Evolutionary conservation across 2,113 vertebrate species (phyloP).

Genomic region (Lepus americanus): DNA sequence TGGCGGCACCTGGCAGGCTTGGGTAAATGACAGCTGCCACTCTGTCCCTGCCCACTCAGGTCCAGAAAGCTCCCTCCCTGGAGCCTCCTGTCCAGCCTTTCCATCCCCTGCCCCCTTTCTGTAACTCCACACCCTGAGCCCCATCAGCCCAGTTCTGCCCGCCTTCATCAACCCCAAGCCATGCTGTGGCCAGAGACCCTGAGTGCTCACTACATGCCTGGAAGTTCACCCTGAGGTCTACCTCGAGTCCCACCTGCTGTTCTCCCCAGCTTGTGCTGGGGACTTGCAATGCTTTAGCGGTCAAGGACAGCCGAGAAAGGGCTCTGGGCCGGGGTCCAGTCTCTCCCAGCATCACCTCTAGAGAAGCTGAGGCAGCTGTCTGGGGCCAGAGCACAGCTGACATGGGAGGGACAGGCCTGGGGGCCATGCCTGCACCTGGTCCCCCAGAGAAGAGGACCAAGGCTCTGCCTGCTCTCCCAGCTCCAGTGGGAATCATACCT

Average conservation of each 20-base stretch:
- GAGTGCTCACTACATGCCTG: slow-evolving; percentile 89
- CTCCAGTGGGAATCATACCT: slow-evolving; percentile 9
- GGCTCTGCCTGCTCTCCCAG: neutral
- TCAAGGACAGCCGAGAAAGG: neutral
- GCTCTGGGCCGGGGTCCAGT: neutral
- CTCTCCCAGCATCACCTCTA: neutral
- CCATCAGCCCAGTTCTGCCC: neutral
- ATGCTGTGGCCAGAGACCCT: slow-evolving; percentile 77
- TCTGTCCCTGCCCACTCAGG: neutral
- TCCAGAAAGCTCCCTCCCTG: neutral
- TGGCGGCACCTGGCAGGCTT: neutral
- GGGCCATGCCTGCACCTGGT: neutral
- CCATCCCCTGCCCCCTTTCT: no score
- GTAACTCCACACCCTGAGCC: no score
- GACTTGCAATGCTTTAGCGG: neutral
- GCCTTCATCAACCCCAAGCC: neutral
- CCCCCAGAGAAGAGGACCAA: neutral
- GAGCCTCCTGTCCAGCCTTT: neutral
- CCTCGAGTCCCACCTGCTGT: neutral
- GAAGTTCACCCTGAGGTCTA: slow-evolving; percentile 12
- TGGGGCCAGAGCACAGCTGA: neutral
- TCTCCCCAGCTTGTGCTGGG: neutral
- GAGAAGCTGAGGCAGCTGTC: neutral
- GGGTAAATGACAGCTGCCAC: neutral
- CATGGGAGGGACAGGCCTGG: neutral